Evolutionary conservation across 2,113 vertebrate genomes (phyloP).

Genomic region (Peromyscus californicus): DNA sequence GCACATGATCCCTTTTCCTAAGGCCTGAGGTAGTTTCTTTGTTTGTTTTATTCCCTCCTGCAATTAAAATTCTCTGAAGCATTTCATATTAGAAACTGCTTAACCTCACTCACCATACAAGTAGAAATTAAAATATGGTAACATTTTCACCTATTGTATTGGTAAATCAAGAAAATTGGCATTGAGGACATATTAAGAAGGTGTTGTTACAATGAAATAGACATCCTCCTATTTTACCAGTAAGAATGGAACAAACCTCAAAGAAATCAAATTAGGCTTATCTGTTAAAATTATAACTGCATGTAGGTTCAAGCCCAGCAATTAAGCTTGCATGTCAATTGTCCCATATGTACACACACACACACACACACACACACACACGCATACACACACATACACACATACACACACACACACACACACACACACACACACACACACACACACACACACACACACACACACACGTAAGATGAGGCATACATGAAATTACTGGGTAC

Average conservation of each 20-base stretch:
- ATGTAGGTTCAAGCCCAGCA: background rate
- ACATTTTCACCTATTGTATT: background rate
- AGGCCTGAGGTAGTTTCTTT: background rate
- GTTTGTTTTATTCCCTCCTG: background rate
- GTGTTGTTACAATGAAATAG: background rate
- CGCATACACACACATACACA: no score
- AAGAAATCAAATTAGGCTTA: background rate
- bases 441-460: no score
- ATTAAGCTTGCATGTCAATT: background rate
- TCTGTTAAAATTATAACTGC: slow-evolving; percentile 8
- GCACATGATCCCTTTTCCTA: background rate
- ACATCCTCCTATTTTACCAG: background rate
- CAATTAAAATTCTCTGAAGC: background rate
- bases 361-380: no score
- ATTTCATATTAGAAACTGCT: slow-evolving; percentile 44
- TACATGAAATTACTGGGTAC: background rate
- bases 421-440: no score
- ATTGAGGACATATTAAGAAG: background rate
- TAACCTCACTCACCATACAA: background rate
- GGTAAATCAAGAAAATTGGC: slow-evolving; percentile 43
- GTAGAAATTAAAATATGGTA: slow-evolving; percentile 41
- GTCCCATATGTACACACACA: background rate
- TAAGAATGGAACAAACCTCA: background rate
- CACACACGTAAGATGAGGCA: background rate
- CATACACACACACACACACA: no score